Evolutionary conservation across 2,888 invertebrate species (phyloP).

Genomic region (Leucophenga maculata): DNA sequence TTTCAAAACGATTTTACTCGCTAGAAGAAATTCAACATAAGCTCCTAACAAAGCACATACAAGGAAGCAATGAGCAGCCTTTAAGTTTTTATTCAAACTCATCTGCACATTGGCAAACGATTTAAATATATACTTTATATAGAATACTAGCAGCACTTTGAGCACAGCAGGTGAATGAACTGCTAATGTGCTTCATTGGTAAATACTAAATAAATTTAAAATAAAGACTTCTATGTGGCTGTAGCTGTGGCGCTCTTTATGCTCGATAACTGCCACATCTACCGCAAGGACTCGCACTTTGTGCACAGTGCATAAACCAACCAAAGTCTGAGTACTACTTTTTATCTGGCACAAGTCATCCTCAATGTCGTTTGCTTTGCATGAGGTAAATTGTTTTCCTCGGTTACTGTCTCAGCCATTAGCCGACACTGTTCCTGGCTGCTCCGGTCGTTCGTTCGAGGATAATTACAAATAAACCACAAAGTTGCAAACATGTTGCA

Average conservation of each 20-base stretch:
- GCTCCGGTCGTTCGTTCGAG: constrained; percentile 42
- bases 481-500: constrained; percentile 61
- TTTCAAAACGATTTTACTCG: not conserved
- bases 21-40: no score
- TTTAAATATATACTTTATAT: not conserved
- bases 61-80: no score
- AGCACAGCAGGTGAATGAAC: not conserved
- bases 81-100: not conserved
- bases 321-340: not conserved
- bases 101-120: not conserved
- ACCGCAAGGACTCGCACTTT: not conserved
- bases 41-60: no score
- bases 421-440: constrained; percentile 41
- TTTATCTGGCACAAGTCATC: not conserved
- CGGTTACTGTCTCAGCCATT: constrained; percentile 20
- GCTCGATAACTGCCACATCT: not conserved
- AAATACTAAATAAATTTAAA: constrained; percentile 13
- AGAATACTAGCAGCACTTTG: not conserved
- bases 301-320: not conserved
- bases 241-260: not conserved
- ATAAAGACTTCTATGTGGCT: no score
- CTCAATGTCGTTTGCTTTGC: constrained; percentile 27
- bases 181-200: constrained; percentile 6
- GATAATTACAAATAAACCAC: constrained; percentile 65
- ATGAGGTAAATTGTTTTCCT: constrained; percentile 47